Conservation (phyloP, 2,113 vertebrate genomes). For the Carlito syrichta region DNA sequence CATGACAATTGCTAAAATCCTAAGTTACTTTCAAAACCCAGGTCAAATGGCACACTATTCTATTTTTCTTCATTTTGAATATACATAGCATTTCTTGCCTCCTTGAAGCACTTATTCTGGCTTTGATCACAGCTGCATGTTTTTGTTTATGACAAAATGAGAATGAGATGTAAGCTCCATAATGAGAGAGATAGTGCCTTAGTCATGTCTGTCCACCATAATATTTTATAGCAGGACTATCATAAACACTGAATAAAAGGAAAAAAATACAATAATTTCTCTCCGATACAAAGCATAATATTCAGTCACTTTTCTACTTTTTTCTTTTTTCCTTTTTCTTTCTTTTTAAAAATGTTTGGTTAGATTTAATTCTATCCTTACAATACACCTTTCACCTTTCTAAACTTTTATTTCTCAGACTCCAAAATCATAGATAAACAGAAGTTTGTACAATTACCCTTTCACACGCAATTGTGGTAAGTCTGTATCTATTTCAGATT, state of each 20-base stretch:
- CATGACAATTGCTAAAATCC: background rate
- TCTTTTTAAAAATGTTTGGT: background rate
- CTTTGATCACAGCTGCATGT: background rate
- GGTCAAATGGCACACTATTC: background rate
- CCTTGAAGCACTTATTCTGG: background rate
- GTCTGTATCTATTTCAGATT: background rate
- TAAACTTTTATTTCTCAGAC: background rate
- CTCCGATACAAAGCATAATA: background rate
- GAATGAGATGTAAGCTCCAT: background rate
- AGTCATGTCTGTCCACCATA: background rate
- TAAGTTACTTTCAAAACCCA: background rate
- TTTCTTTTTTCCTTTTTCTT: background rate
- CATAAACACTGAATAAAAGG: background rate
- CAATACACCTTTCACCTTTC: background rate
- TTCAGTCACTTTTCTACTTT: background rate
- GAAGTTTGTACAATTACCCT: background rate
- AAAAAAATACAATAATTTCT: background rate
- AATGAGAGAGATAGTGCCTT: background rate
- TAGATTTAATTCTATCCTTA: background rate
- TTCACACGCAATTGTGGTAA: background rate
- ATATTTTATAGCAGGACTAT: background rate
- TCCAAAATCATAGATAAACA: background rate
- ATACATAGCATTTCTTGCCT: background rate
- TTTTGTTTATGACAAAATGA: constrained; percentile 3
- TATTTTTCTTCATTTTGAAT: background rate